These are phyloP conservation scores for Cochlearius cochlearius DNA, from an alignment of 2,113 vertebrate species.

Conservation along the genomic window DNA sequence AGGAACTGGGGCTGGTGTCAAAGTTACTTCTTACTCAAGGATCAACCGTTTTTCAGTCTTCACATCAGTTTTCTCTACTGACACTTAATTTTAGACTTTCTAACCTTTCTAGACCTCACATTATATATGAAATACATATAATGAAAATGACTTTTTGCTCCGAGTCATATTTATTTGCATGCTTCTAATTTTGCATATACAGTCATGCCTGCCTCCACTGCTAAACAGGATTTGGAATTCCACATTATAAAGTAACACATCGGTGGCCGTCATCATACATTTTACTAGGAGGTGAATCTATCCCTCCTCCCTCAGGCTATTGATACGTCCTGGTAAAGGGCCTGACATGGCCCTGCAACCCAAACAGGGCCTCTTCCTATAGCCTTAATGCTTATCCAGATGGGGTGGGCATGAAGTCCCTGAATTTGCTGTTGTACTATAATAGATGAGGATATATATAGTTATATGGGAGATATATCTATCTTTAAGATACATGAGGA, in stretches of 20 bases:
- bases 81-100: background rate
- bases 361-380: background rate
- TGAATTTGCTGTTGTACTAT: background rate
- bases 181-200: background rate
- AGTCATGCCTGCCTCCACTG: background rate
- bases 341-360: background rate
- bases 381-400: background rate
- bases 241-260: background rate
- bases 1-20: background rate
- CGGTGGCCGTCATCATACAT: background rate
- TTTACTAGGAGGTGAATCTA: background rate
- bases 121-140: background rate
- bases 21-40: background rate
- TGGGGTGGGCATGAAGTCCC: background rate
- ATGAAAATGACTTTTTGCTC: background rate
- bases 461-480: background rate
- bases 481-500: background rate
- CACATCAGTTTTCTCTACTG: background rate
- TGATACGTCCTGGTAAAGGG: background rate
- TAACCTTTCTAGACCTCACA: background rate
- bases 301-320: background rate
- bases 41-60: background rate
- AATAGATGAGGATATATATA: background rate
- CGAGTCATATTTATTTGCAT: background rate
- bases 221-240: background rate